phyloP scores from a whole-genome alignment of 2,797 vertebrate species.

The Centropyge bicolor region DNA sequence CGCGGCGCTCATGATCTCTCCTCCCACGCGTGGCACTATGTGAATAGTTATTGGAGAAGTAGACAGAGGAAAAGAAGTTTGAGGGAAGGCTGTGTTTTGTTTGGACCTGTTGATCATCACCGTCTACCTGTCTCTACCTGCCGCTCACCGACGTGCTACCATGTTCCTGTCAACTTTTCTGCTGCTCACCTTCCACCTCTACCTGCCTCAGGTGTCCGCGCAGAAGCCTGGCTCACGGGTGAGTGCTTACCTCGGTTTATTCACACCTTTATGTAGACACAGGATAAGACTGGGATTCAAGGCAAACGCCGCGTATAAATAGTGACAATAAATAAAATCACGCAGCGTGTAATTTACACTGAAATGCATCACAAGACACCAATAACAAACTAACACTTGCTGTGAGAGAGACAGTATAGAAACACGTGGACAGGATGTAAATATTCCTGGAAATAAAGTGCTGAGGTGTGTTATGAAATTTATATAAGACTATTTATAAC shows the following conservation, averaged over 20 bases:
- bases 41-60: conserved; percentile 58
- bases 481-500: background rate
- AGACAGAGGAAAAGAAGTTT: conserved; percentile 50
- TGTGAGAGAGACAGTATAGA: background rate
- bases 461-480: background rate
- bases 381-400: no score
- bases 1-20: conserved; percentile 65
- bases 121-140: conserved; percentile 45
- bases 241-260: conserved; percentile 64
- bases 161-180: conserved; percentile 77
- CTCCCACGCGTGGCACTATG: conserved; percentile 66
- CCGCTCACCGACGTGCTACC: conserved; percentile 45
- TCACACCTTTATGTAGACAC: background rate
- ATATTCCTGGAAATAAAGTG: background rate
- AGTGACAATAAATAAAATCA: background rate
- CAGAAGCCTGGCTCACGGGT: conserved; percentile 85
- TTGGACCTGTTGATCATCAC: conserved; percentile 61
- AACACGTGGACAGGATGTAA: background rate
- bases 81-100: conserved; percentile 44
- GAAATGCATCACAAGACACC: no score
- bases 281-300: no score
- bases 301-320: background rate
- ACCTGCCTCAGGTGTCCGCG: conserved; percentile 77
- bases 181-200: conserved; percentile 68
- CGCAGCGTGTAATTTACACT: background rate